A percentile compares a stretch with the other conserved stretches of the same genome.
Evolutionary conservation across 2,113 vertebrate species (phyloP).

Genomic region (Callithrix jacchus): DNA sequence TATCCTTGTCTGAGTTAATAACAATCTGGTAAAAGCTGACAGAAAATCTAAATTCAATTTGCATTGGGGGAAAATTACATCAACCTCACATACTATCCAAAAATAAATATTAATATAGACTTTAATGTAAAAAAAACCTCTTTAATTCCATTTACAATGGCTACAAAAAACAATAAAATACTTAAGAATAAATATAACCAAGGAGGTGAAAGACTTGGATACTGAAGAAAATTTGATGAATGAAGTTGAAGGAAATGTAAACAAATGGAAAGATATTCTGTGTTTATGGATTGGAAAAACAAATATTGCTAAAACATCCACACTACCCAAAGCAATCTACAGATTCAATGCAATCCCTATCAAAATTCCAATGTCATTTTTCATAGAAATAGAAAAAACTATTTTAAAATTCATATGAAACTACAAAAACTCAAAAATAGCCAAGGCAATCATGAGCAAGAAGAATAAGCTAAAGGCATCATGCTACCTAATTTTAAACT

Average conservation of each 20-base stretch:
- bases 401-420: neutral
- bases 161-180: neutral
- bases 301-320: neutral
- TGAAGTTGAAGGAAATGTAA: neutral
- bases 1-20: constrained; percentile 25
- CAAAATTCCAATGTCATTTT: neutral
- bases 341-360: neutral
- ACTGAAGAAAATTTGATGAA: neutral
- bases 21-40: neutral
- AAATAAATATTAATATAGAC: constrained; percentile 33
- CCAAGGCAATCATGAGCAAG: neutral
- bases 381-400: neutral
- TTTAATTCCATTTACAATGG: neutral
- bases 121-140: neutral
- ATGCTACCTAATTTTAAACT: neutral
- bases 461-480: neutral
- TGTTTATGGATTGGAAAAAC: neutral
- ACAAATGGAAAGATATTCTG: neutral
- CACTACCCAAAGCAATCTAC: neutral
- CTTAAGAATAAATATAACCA: neutral
- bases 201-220: neutral
- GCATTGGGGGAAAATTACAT: neutral
- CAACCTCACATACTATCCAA: neutral
- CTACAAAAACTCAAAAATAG: neutral
- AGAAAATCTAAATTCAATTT: constrained; percentile 52